Conservation (phyloP, 2,888 invertebrate species). For the Caenorhabditis sp. region DNA sequence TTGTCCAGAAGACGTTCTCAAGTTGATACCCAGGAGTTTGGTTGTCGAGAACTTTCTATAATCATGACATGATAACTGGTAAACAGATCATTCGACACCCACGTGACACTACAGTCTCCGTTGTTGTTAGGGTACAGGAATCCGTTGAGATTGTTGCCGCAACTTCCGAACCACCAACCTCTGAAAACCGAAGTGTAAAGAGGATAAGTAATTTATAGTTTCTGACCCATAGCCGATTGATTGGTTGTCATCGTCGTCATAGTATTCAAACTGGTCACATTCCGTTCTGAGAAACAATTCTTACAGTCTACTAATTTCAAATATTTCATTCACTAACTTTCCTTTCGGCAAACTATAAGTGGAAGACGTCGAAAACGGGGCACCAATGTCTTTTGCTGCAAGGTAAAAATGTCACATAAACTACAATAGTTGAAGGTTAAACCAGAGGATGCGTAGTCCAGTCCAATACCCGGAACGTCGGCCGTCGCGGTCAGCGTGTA, state of each 20-base stretch:
- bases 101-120: conserved; percentile 15
- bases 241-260: conserved; percentile 12
- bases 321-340: conserved; percentile 8
- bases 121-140: conserved; percentile 9
- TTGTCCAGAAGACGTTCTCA: conserved; percentile 37
- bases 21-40: conserved; percentile 34
- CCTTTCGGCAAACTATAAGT: neutral
- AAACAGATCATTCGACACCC: neutral
- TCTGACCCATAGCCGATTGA: conserved; percentile 12
- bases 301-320: neutral
- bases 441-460: conserved; percentile 31
- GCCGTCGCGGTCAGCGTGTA: conserved; percentile 49
- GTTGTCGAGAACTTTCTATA: conserved; percentile 17
- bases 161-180: conserved; percentile 69
- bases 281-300: conserved; percentile 9
- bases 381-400: conserved; percentile 27
- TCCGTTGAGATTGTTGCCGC: conserved; percentile 66
- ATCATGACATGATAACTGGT: neutral
- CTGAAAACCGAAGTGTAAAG: conserved; percentile 32
- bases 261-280: conserved; percentile 46
- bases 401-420: neutral
- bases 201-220: neutral
- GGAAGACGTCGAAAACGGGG: conserved; percentile 4
- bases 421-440: neutral
- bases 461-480: conserved; percentile 43